Evolutionary conservation across 2,888 invertebrate species (phyloP).

Genomic region (Acanthoscelides obtectus): DNA sequence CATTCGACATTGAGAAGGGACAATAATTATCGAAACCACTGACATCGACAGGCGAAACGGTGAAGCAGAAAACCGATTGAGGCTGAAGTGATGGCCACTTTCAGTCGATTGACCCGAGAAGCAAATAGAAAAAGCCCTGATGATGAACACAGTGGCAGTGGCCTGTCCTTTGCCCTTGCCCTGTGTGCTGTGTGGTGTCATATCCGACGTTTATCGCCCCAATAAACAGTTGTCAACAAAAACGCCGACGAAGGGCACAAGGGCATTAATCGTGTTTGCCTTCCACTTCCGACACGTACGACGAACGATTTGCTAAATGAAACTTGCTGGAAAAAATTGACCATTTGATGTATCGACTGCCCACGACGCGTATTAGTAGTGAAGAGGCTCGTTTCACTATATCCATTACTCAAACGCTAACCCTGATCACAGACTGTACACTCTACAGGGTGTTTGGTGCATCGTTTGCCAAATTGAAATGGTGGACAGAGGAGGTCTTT

Average conservation of each 20-base stretch:
- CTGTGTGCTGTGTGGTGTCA: background rate
- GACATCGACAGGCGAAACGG: background rate
- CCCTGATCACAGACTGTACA: too few relatives aligned
- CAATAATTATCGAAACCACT: background rate
- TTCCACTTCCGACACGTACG: background rate
- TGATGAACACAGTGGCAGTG: background rate
- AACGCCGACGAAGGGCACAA: background rate
- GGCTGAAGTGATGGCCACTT: background rate
- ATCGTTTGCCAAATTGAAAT: too few relatives aligned
- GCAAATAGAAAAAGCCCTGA: background rate
- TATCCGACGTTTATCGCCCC: slow-evolving; percentile 1
- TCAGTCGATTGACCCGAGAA: background rate
- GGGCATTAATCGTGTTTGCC: slow-evolving; percentile 2
- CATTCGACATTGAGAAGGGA: background rate
- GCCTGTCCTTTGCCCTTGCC: background rate
- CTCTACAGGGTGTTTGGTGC: too few relatives aligned
- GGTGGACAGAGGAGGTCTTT: too few relatives aligned
- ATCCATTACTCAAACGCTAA: too few relatives aligned
- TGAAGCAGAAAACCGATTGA: background rate
- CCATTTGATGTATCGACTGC: background rate
- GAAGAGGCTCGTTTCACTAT: background rate
- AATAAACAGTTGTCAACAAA: slow-evolving; percentile 4
- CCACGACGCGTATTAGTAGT: background rate
- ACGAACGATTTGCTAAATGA: background rate
- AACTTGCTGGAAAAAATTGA: background rate